Conservation (phyloP, 2,797 vertebrate genomes). For the Pelobates cultripes region DNA sequence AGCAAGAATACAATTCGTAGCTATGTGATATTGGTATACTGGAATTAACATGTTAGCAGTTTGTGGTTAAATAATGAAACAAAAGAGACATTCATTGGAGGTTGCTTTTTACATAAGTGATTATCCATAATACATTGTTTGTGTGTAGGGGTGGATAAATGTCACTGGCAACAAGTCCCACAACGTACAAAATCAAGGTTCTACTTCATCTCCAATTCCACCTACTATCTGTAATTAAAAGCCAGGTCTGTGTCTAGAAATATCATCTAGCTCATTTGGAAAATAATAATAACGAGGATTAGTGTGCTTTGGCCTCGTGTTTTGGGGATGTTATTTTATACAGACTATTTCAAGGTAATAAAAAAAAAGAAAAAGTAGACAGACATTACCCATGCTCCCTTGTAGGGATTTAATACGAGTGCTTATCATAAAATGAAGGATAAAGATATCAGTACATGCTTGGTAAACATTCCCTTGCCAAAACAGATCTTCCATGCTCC, state of each 20-base stretch:
- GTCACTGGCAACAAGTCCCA: background rate
- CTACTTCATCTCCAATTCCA: background rate
- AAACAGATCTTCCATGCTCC: conserved; percentile 20
- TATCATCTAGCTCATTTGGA: background rate
- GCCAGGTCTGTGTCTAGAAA: background rate
- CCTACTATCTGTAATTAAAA: background rate
- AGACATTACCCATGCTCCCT: background rate
- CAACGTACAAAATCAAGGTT: background rate
- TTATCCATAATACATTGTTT: background rate
- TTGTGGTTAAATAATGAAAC: no score
- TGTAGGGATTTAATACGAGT: background rate
- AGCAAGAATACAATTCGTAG: no score
- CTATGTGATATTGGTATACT: no score
- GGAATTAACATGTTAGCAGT: no score
- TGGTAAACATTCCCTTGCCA: conserved; percentile 13
- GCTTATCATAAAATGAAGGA: background rate
- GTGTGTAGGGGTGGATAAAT: background rate
- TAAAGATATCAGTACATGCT: conserved; percentile 14
- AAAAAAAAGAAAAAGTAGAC: background rate
- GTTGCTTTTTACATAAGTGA: background rate
- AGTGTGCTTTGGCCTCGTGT: background rate
- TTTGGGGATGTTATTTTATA: background rate
- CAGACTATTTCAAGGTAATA: background rate
- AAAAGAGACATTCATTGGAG: no score
- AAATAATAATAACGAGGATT: background rate